Base-by-base conservation (phyloP, 2,888 invertebrate species). In the Diaprepes abbreviatus region DNA sequence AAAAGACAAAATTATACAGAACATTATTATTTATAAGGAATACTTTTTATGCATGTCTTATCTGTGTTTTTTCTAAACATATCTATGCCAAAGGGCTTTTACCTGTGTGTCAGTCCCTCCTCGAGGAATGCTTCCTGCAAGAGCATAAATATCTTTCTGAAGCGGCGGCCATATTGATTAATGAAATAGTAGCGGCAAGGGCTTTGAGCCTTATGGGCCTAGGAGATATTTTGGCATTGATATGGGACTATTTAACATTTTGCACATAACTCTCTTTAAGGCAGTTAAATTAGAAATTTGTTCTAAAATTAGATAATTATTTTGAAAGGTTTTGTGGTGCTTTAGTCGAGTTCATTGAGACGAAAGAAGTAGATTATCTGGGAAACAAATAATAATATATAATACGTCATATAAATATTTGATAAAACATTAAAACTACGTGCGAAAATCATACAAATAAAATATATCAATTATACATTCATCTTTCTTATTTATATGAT, bases 171-270 rank as follows among this genome's bases (percentile, higher is more conserved):
- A 66, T 66, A 70, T 70, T 70, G 70, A 70, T 70, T 70, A 70
- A 70, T 70, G 66, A 70, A 70, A 66, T 70, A 70, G 65, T 70
- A 59, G 58, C 60, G 64, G 58, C 58, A 24, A 45, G 65, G 65
- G 69, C 58, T 68, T 68, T 68, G 57, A 45, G 63, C 64, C 64
- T 64, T 69, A 54, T 59, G 59, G 65, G 65, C 65, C 64, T 65
- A 38, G 60, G 54, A 70, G 64, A 70, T 70, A 59, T 70, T 65
- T 60, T 65, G 70, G 64, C 65, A 70, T 70, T 70, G 70, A 70
- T 70, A 70, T 59, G 65, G 70, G 70, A 36, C 70, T 70, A 65
- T 65, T 70, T 70, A 70, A 60, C 70, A 70, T 70, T 65, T 70
- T 65, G 45, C 55, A 50, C 65, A 60, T 65, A 65, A 64, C 58